Conservation (phyloP, 1,140 invertebrate genomes). For the Leptinotarsa defecta region DNA sequence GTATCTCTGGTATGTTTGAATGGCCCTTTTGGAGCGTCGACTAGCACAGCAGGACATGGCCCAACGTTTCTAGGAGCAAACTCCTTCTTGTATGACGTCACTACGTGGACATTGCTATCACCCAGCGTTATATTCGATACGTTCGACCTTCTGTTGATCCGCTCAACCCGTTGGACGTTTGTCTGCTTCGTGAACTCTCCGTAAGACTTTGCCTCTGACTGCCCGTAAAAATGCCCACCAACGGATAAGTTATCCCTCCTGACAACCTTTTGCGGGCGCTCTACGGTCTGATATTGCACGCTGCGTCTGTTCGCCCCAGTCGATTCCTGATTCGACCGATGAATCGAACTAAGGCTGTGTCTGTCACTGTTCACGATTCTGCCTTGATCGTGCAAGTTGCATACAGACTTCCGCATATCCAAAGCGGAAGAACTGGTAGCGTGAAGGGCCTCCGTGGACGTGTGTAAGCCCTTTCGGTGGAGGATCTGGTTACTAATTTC, state of each 20-base stretch:
- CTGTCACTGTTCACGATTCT: constrained; percentile 69
- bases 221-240: constrained; percentile 72
- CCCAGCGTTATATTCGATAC: constrained; percentile 74
- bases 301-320: constrained; percentile 55
- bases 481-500: constrained; percentile 76
- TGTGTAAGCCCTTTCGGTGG: constrained; percentile 69
- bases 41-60: constrained; percentile 77
- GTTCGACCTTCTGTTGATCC: constrained; percentile 65
- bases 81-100: constrained; percentile 77
- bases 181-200: constrained; percentile 66
- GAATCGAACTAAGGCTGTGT: constrained; percentile 75
- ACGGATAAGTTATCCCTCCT: constrained; percentile 68
- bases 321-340: constrained; percentile 63
- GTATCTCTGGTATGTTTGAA: constrained; percentile 83
- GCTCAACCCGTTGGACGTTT: constrained; percentile 59
- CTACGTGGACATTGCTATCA: constrained; percentile 60
- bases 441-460: constrained; percentile 60
- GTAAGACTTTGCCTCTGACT: constrained; percentile 68
- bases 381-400: constrained; percentile 73
- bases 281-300: constrained; percentile 52
- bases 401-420: constrained; percentile 77
- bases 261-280: constrained; percentile 63
- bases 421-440: constrained; percentile 71
- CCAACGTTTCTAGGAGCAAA: constrained; percentile 70
- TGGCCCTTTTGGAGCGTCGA: constrained; percentile 72